Base-by-base conservation (phyloP, 1,140 invertebrate genomes). In the Druon quercuslanigerum region DNA sequence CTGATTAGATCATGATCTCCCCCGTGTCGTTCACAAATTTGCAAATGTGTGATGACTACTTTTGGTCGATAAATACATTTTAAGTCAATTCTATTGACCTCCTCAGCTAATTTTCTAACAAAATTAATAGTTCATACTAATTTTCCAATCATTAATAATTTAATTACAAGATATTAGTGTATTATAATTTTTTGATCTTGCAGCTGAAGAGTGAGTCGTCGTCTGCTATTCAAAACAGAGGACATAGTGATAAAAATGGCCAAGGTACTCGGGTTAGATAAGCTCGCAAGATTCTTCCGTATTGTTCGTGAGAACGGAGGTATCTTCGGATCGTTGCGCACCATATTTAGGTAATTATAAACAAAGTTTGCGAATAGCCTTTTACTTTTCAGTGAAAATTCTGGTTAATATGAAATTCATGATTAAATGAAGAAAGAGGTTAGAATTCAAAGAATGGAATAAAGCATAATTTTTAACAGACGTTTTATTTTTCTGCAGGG, bases 221-320 rank as follows among this genome's bases (percentile, higher is more conserved):
- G 40, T 46, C 40, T 46, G 40, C 40, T 46, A 1, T 46, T 46
- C 40, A 46, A 46, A 46, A 46, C 7, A 46, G 7, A 8, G 40
- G 40, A 9, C 11, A 40, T 72, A 50, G 20, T 17, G 16, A 73
- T 16, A 71, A 91, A 85, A 75, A 94, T 95, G 93, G 92, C 93
- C 25, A 93, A 93, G 76, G 94, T 91, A 82, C 82, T 96, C 71
- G 95, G 94, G 12, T 83, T 98, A 0, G 94, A 97, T 88, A 97
- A 96, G 91, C 8, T 96, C 40, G 84, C 83, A 0, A 94, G 92
- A 78, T 89, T 96, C 11, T 93, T 94, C 56, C 92, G 92, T 75
- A 94, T 96, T 50, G 93, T 98, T 79, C 93, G 93, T 82, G 92
- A 95, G 70, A 94, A 96, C 92, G 97, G 97, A 60, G 97, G 97